Evolutionary conservation across 2,888 invertebrate genomes (phyloP).

Genomic region (Conus canariensis): DNA sequence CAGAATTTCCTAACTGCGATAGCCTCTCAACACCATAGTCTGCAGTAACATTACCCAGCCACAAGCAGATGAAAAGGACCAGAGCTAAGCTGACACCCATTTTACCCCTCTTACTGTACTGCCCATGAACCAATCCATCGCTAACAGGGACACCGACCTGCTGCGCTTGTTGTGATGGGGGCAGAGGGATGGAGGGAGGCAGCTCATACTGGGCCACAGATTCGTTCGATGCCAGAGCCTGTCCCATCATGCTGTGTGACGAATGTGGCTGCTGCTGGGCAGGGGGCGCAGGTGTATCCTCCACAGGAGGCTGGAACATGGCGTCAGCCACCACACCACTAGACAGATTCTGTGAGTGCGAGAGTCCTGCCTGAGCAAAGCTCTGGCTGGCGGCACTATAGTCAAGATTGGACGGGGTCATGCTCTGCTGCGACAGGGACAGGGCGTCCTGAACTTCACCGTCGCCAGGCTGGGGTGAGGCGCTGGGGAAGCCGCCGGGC

Average conservation of each 20-base stretch:
- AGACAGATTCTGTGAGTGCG: conserved; percentile 39
- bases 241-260: conserved; percentile 46
- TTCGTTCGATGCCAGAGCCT: conserved; percentile 29
- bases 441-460: conserved; percentile 41
- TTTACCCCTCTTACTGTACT: too few species aligned
- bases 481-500: conserved; percentile 28
- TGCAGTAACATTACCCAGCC: too few species aligned
- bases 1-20: too few species aligned
- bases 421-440: conserved; percentile 36
- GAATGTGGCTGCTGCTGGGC: conserved; percentile 29
- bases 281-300: neutral
- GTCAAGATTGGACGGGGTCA: conserved; percentile 32
- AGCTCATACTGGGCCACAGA: conserved; percentile 64
- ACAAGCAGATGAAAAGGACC: too few species aligned
- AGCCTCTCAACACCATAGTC: too few species aligned
- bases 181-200: conserved; percentile 69
- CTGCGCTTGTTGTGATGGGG: conserved; percentile 61
- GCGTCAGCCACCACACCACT: conserved; percentile 17
- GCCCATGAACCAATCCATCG: neutral
- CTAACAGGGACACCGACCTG: neutral
- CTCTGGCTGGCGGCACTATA: conserved; percentile 33
- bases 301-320: conserved; percentile 35
- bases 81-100: too few species aligned
- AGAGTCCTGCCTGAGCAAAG: conserved; percentile 36
- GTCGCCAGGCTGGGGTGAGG: conserved; percentile 42